Conservation (phyloP, 2,113 vertebrate species). For the Smithornis capensis region DNA sequence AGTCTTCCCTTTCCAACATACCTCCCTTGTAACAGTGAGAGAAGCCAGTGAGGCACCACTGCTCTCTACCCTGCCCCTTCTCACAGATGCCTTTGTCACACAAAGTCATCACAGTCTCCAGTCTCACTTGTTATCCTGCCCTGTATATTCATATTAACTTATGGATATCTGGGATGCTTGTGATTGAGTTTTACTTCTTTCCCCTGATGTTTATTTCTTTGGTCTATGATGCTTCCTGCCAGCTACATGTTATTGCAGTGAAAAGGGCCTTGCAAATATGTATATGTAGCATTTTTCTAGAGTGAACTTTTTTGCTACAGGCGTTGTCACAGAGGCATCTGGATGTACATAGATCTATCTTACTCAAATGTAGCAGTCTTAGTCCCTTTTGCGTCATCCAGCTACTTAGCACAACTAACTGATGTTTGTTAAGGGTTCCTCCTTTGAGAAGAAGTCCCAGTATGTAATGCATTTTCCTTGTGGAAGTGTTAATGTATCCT, state of each 20-base stretch:
- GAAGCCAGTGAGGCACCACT: neutral
- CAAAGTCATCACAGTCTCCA: neutral
- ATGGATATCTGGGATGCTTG: neutral
- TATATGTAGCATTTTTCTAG: neutral
- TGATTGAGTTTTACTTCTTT: neutral
- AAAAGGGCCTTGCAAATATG: neutral
- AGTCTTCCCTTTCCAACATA: fast-evolving
- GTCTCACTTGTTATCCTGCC: neutral
- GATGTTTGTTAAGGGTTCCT: neutral
- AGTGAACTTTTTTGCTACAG: neutral
- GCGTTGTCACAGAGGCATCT: neutral
- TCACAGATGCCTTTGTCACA: neutral
- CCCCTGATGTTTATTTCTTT: neutral
- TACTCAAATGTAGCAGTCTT: neutral
- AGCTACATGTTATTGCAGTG: fast-evolving
- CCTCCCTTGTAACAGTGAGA: fast-evolving
- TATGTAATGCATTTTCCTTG: neutral
- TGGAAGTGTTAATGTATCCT: neutral
- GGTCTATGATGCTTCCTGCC: neutral
- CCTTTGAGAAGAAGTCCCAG: neutral
- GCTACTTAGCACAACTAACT: neutral
- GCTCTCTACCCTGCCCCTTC: neutral
- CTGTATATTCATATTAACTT: neutral
- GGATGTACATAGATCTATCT: neutral
- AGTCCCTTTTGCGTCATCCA: neutral